A percentile compares a stretch with the other conserved stretches of the same genome.
These are phyloP conservation scores for Cercocebus atys DNA, from an alignment of 2,113 vertebrate genomes.

Conservation along the genomic window DNA sequence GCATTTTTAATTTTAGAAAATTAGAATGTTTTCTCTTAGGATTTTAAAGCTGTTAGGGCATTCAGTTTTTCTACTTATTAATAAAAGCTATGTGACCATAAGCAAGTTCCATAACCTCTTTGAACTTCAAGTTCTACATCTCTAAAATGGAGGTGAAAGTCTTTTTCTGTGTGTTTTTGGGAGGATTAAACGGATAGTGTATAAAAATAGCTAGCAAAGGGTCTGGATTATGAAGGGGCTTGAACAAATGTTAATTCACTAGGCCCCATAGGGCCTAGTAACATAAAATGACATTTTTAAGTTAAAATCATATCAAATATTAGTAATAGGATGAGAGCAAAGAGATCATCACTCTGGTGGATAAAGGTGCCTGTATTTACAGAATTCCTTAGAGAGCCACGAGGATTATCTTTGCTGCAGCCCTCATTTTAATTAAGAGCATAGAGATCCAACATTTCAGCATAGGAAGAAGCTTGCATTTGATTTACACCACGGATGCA, in stretches of 20 bases:
- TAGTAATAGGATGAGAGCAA: slow-evolving; percentile 44
- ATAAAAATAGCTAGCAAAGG: slow-evolving; percentile 26
- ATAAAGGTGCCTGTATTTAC: slow-evolving; percentile 49
- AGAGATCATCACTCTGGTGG: slow-evolving; percentile 44
- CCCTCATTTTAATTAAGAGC: slow-evolving; percentile 62
- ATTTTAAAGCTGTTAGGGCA: neutral
- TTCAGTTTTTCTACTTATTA: neutral
- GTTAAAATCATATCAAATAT: slow-evolving; percentile 60
- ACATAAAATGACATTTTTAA: slow-evolving; percentile 39
- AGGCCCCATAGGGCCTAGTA: neutral
- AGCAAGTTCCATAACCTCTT: neutral
- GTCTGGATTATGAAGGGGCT: neutral
- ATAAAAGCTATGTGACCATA: neutral
- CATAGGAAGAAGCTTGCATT: slow-evolving; percentile 49
- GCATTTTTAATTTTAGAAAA: slow-evolving; percentile 13
- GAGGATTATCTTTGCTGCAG: slow-evolving; percentile 40
- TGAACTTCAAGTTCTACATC: neutral
- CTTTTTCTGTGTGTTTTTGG: neutral
- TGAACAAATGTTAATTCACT: slow-evolving; percentile 50
- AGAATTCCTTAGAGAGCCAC: neutral
- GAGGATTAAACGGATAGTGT: neutral
- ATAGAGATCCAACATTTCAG: slow-evolving; percentile 20
- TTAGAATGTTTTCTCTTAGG: neutral
- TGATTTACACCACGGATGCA: slow-evolving; percentile 64
- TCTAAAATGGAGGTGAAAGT: neutral